Conservation (phyloP, 2,113 vertebrate species). For the Erinaceus europaeus region DNA sequence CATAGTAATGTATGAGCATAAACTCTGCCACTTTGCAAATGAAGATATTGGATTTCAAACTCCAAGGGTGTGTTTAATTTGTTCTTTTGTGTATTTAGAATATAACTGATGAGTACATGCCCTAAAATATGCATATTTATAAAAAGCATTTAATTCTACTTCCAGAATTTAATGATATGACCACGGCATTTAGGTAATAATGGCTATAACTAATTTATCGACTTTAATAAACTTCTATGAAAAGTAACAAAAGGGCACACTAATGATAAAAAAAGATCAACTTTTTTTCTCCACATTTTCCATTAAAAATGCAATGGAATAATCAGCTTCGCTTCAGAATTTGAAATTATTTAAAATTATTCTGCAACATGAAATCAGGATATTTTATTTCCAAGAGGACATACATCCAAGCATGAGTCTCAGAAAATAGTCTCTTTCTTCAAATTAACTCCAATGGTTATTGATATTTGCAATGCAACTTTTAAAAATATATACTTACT, state of each 20-base stretch:
- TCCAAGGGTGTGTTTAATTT: not conserved
- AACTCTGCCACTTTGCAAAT: too few species aligned
- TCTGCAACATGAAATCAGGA: not conserved
- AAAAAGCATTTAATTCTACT: slow-evolving; percentile 1
- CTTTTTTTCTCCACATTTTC: not conserved
- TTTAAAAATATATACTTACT: too few species aligned
- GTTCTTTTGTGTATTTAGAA: not conserved
- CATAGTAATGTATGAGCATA: too few species aligned
- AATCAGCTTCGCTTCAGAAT: not conserved
- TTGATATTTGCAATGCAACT: not conserved
- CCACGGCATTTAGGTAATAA: not conserved
- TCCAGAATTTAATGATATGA: not conserved
- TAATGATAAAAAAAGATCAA: slow-evolving; percentile 33
- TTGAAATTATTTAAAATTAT: not conserved
- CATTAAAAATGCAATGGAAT: slow-evolving; percentile 4
- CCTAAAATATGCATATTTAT: not conserved
- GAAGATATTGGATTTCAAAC: not conserved
- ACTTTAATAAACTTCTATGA: not conserved
- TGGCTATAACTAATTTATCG: slow-evolving; percentile 25
- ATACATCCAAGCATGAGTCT: not conserved
- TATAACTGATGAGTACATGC: not conserved
- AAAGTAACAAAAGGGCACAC: not conserved
- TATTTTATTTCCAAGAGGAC: not conserved
- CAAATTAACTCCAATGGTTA: not conserved
- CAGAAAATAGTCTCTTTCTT: not conserved